Evolutionary conservation across 2,113 vertebrate genomes (phyloP).

Genomic region (Parus major): DNA sequence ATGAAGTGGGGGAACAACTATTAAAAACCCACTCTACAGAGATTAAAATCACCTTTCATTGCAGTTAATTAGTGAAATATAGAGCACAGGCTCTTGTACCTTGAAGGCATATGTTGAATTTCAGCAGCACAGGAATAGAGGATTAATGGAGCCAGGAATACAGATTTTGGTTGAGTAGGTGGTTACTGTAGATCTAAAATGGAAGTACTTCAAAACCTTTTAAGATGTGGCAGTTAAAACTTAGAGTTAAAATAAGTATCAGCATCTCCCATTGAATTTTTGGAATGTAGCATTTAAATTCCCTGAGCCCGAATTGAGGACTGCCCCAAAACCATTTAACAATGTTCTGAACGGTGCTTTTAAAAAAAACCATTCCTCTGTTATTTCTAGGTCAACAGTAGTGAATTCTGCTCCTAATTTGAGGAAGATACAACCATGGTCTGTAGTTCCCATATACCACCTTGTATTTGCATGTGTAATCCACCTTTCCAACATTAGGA

Average conservation of each 20-base stretch:
- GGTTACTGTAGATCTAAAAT: neutral
- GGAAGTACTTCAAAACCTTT: neutral
- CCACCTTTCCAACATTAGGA: neutral
- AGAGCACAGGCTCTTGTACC: neutral
- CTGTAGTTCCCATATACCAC: neutral
- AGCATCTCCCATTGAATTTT: neutral
- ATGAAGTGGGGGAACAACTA: neutral
- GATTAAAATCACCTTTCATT: neutral
- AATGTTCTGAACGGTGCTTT: neutral
- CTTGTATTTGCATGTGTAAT: neutral
- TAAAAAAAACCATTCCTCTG: neutral
- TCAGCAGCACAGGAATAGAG: neutral
- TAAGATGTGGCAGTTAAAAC: slow-evolving; percentile 6
- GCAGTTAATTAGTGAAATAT: neutral
- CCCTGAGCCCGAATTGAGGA: neutral
- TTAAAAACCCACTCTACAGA: neutral
- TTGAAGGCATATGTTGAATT: slow-evolving; percentile 5
- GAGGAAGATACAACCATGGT: neutral
- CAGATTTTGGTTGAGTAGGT: neutral
- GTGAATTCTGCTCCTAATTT: neutral
- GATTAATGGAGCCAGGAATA: neutral
- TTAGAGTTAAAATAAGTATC: neutral
- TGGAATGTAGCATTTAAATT: neutral
- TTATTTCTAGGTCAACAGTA: neutral
- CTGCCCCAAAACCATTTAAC: neutral